Evolutionary conservation across 2,888 invertebrate species (phyloP), one percentile per base, ranked within the genome.

Genomic region (Pemphredon lugubris): DNA sequence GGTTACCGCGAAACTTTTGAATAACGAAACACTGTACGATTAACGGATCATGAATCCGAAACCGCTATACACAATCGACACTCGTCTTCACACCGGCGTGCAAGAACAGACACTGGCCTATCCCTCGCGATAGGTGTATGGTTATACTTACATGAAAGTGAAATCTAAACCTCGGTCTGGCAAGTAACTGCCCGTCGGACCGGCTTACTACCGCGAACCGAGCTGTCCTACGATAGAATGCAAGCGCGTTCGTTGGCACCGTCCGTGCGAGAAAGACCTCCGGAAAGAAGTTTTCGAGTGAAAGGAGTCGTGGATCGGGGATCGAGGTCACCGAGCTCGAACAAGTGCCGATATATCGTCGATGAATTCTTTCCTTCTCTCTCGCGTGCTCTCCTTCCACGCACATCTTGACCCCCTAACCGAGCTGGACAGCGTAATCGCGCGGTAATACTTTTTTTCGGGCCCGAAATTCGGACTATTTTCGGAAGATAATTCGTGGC

Each of bases 281-380:
- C 81, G 80, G 80, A 83, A 86, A 83, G 83, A 84, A 83, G 84
- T 86, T 85, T 83, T 84, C 67, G 83, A 89, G 89, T 89, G 89
- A 89, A 89, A 89, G 89, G 89, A 84, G 83, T 73, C 71, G 67
- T 40, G 76, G 81, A 83, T 85, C 75, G 84, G 79, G 83, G 87
- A 89, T 87, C 84, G 88, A 88, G 89, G 89, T 84, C 84, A 83
- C 60, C 58, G 57, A 37, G 59, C 44, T 54, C 54, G 58, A 77
- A 71, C 51, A 57, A 47, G 34, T 47, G 59, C 5, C 73, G 61
- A 73, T 65, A 42, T 57, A 44, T 74, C 67, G 67, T 54, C 66
- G 67, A 72, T 72, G 58, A 61, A 79, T 73, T 83, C 76, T 79
- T 74, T 77, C 71, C 51, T 57, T 58, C 68, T 65, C 39, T 7